Base-by-base conservation (phyloP, 2,113 vertebrate species). In the Tachuris rubrigastra region DNA sequence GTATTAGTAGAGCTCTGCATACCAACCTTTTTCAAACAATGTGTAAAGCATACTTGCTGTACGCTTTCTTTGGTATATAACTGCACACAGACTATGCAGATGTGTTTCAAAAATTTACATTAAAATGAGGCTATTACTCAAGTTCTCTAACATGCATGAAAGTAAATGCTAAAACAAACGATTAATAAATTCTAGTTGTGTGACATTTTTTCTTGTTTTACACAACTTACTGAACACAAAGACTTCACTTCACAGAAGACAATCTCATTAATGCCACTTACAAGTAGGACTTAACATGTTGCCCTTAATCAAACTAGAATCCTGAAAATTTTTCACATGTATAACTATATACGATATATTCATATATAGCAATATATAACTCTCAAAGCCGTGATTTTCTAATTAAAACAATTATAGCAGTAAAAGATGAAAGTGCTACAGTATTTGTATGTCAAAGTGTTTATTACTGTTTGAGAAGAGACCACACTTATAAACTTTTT, bases 401-500 rank as follows among this genome's bases (percentile, higher is more conserved):
- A 71, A 52, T 58, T 58, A 69, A 74, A 86, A 53, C 8, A 86
- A 82, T 71, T n/a, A 52, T 3, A 53, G 67, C 30, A 19, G 13
- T 5, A 77, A 75, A 74, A 84, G 31, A 81, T 89, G 8, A 71
- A 89, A 67, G n/a, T 37, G 6, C 6, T 53, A 24, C 8, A 49
- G 55, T 81, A 58, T 74, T 89, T 89, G 55, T 95, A 82, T 33
- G 78, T 91, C 47, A 81, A 88, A 77, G 56, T 71, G 50, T 81
- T 81, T 46, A 58, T 47, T 47, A 71, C 16, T 55, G 50, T 81
- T 95, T 89, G 80, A 71, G 89, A 94, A 86, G 35, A 79, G 13
- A 80, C 6, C 7, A 62, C 8, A 31, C 4, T 56, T 65, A 49
- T 23, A 50, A 87, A 65, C 9, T 28, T 60, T 74, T 67, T 50